Evolutionary conservation across 2,888 invertebrate species (phyloP), one percentile per base, ranked within the genome.

Genomic region (Atrina japonica): DNA sequence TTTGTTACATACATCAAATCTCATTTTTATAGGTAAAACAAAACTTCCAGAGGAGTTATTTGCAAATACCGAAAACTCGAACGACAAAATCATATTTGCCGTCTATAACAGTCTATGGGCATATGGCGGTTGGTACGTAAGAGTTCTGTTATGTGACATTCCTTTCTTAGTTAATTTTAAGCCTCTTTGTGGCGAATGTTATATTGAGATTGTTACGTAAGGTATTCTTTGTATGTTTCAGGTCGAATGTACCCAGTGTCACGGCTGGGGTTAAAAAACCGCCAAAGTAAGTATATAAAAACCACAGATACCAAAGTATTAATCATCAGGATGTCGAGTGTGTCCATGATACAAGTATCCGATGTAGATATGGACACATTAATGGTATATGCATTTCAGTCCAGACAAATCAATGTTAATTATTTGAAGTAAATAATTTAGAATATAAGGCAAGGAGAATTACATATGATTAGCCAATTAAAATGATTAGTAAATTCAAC

Each of bases 91-190:
- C 0, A 95, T 95, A 0, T 91, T 95, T 27, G 95, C 96, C 0
- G 93, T 96, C 77, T 96, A 95, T 90, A 95, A 94, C 64, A 95
- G 95, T 0, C 91, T 96, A 0, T 96, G 96, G 96, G 95, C 96
- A 0, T 96, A 95, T 85, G 96, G 96, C 83, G 96, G 96, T 16
- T 96, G 96, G 96, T 94, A 94, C 77, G 75, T 49, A 30, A n/a
- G 29, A 23, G 23, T 40, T 25, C 35, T 64, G 27, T 43, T 27
- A 43, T 43, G 59, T 43, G 25, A 25, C 29, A 27, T 43, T 25
- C 23, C 18, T 18, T n/a, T 49, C 11, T 49, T 21, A n/a, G 49
- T 23, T 11, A 35, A 7, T 35, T 7, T 35, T 7, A 35, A 7
- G 49, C 29, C 53, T 53, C 64, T 16, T 41, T 52, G 41, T 35